phyloP scores from a whole-genome alignment of 2,113 vertebrate species.

The Formicarius rufipectus region DNA sequence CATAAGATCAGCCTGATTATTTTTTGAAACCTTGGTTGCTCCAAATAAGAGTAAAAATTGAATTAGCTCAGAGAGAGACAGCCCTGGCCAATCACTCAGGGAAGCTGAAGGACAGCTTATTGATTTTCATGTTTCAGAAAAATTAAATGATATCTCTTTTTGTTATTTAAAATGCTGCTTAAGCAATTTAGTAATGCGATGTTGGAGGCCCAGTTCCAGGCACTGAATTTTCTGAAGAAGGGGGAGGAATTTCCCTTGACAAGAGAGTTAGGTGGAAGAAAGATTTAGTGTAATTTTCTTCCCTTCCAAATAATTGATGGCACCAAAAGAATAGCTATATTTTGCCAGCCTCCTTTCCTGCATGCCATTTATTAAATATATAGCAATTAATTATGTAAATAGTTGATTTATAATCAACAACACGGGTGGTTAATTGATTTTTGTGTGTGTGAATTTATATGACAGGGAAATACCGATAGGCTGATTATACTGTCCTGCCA shows the following conservation, averaged over 20 bases:
- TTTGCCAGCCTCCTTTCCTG: constrained; percentile 16
- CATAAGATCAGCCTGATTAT: constrained; percentile 63
- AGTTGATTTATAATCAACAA: constrained; percentile 67
- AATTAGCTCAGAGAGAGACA: constrained; percentile 61
- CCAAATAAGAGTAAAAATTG: constrained; percentile 45
- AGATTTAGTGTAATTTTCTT: constrained; percentile 59
- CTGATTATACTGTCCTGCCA: not conserved
- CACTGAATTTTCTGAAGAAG: constrained; percentile 7
- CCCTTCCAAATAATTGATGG: constrained; percentile 64
- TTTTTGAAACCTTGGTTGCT: constrained; percentile 41
- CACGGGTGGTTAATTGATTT: constrained; percentile 67
- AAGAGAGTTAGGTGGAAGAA: constrained; percentile 14
- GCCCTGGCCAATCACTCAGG: constrained; percentile 57
- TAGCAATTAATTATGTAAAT: constrained; percentile 76
- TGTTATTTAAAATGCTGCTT: constrained; percentile 78
- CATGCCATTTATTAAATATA: constrained; percentile 68
- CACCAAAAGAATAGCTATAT: constrained; percentile 33
- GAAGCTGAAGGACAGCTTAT: constrained; percentile 74
- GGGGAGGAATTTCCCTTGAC: constrained; percentile 47
- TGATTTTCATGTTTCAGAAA: constrained; percentile 77
- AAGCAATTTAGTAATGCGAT: constrained; percentile 74
- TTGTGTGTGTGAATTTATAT: not conserved
- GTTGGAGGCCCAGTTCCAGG: constrained; percentile 55
- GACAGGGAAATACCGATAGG: not conserved
- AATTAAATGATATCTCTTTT: constrained; percentile 77